Base-by-base conservation (phyloP, 2,113 vertebrate species). In the Microtus montanus region DNA sequence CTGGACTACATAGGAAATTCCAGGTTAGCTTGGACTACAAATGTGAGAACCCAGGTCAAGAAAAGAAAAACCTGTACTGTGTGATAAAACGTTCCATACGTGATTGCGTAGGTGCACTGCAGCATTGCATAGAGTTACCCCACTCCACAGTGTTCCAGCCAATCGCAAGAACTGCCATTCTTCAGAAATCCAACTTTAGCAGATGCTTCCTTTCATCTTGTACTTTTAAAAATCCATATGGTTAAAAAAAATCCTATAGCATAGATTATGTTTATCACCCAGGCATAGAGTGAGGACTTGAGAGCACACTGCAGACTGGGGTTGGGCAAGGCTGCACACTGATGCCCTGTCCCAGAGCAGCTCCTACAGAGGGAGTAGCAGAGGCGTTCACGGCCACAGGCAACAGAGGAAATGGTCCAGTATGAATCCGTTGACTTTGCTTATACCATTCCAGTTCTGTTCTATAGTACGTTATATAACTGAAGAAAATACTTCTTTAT, bases 401-500 rank as follows among this genome's bases (percentile, higher is more conserved):
- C n/a, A 44, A 12, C 2, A 20, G 91, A 77, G 2, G 80, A 66
- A 38, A 35, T 9, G 24, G 19, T 63, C 4, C 20, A 13, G 44
- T 71, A 44, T 63, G 41, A 87, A 82, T 61, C 61, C 90, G 14
- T 80, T 75, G 14, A 97, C 77, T 91, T 66, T 86, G 75, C 61
- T 91, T 79, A 22, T 87, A 91, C 35, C 22, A 1, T 84, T 95
- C 70, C 82, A 64, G 47, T 93, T 91, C 96, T 89, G 70, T 95
- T 83, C 91, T 96, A n/a, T 22, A 92, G 49, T 61, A 44, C 33
- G n/a, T 47, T 87, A 75, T 49, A 11, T 92, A 86, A 61, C 49
- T 92, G 90, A 96, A 93, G 73, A 91, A 97, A 90, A 87, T 6
- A 87, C 95, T 94, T 79, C 82, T 93, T 90, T 6, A 3, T 38